Base-by-base conservation (phyloP, 2,888 invertebrate species). In the Caenorhabditis macrosperma region DNA sequence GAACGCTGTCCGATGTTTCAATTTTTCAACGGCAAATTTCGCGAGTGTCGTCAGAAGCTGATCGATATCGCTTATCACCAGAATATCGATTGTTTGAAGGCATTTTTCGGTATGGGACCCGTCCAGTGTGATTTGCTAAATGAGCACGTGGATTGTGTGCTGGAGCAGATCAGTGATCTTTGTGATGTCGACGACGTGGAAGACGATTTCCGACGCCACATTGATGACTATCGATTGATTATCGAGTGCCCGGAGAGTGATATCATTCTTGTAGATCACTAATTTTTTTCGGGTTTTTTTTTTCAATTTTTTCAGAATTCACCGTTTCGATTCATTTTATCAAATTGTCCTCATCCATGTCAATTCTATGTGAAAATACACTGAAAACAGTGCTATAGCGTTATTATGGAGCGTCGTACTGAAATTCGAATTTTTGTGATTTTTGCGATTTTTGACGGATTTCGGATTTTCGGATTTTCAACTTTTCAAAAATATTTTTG, bases 211-310 rank as follows among this genome's bases (percentile, higher is more conserved):
- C 5, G 10, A 17, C 17, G n/a, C 1, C 10, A 4, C 20, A 12
- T 55, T 1, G 55, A 55, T 1, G 35, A 55, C 20, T 55, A 55
- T 20, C 55, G 55, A 22, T 2, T 1, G 35, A 35, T 55, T 17
- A 55, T 55, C 15, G 22, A 55, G 5, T 55, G 55, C 20, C 20
- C n/a, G 24, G 46, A 46, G n/a, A n/a, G n/a, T n/a, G n/a, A n/a
- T n/a, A n/a, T n/a, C n/a, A n/a, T n/a, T n/a, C n/a, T n/a, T n/a
- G n/a, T n/a, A n/a, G n/a, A n/a, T n/a, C n/a, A n/a, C n/a, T n/a
- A n/a, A n/a, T n/a, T n/a, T n/a, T n/a, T n/a, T n/a, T n/a, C n/a
- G n/a, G n/a, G n/a, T n/a, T n/a, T n/a, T n/a, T n/a, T n/a, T n/a
- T n/a, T n/a, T n/a, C n/a, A n/a, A n/a, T n/a, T n/a, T n/a, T n/a